Base-by-base conservation (phyloP, 2,888 invertebrate species). In the Allacma fusca region DNA sequence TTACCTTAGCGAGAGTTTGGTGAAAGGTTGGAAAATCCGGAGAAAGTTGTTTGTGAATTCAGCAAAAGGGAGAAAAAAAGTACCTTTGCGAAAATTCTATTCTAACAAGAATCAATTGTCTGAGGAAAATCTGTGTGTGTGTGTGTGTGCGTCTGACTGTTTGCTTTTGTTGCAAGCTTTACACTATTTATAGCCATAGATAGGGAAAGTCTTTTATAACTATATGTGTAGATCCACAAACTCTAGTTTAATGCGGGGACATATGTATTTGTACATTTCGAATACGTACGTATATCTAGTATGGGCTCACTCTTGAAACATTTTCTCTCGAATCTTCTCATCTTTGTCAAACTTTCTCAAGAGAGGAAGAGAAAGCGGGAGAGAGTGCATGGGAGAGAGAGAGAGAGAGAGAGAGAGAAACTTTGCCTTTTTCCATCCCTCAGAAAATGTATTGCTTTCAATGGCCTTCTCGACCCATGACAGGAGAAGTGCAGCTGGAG, bases 31-130 rank as follows among this genome's bases (percentile, higher is more conserved):
- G 13, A 23, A 62, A 62, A 24, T 62, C 26, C 62, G 4, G 64
- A 44, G 40, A 74, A 74, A 74, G 40, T 74, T 72, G 72, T 72
- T 72, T 72, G 72, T 72, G 72, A 26, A 74, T 74, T 64, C 73
- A 74, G 73, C 73, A 64, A 26, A 69, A 69, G 71, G 23, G 28
- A 4, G 26, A 34, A 43, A 34, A 28, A 43, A 64, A 74, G 65
- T 64, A 74, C 65, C 73, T 74, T 74, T 74, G 72, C 72, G 50
- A 62, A 72, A 72, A 72, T 74, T 64, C 65, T 62, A 74, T 74
- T 74, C 73, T 74, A 74, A 74, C 73, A 74, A 74, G 73, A 74
- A 74, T 74, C 73, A 74, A 74, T 74, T 74, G 73, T 72, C 64
- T 64, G 73, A 74, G 73, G n/a, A 74, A 74, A 74, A 64, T 74